phyloP scores from a whole-genome alignment of 1,140 invertebrate species.

The Bicyclus anynana region DNA sequence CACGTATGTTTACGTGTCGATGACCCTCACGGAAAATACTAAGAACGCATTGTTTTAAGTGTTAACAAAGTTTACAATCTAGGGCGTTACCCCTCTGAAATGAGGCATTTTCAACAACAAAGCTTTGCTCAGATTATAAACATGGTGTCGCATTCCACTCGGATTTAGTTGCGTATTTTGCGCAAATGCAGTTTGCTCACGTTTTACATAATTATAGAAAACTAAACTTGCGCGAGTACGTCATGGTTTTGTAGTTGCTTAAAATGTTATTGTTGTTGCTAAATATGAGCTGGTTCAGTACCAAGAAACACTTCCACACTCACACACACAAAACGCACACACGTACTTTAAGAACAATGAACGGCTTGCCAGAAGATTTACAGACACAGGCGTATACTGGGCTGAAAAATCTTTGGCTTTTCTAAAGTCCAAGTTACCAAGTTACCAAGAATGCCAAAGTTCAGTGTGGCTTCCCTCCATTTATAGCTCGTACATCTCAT shows the following conservation, averaged over 20 bases:
- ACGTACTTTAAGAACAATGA: too few species aligned
- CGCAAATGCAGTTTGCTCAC: constrained; percentile 16
- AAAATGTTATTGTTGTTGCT: too few species aligned
- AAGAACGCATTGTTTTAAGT: constrained; percentile 61
- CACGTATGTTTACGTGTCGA: constrained; percentile 59
- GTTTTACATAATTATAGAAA: neutral
- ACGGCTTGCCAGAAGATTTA: too few species aligned
- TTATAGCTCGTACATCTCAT: too few species aligned
- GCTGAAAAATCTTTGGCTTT: too few species aligned
- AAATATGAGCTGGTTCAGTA: too few species aligned
- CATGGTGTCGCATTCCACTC: constrained; percentile 46
- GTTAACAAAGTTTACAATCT: constrained; percentile 53
- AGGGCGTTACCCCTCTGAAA: constrained; percentile 68
- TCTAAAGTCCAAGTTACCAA: too few species aligned
- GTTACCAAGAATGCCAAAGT: too few species aligned
- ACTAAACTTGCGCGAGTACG: neutral
- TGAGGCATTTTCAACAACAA: constrained; percentile 59
- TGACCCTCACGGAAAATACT: constrained; percentile 58
- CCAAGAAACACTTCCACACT: too few species aligned
- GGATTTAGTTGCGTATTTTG: constrained; percentile 40
- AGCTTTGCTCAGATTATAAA: constrained; percentile 44
- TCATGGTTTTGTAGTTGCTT: neutral
- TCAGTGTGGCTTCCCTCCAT: too few species aligned
- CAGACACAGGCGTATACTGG: too few species aligned
- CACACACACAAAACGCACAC: too few species aligned